Conservation (phyloP, 2,113 vertebrate species). For the Scomber scombrus region DNA sequence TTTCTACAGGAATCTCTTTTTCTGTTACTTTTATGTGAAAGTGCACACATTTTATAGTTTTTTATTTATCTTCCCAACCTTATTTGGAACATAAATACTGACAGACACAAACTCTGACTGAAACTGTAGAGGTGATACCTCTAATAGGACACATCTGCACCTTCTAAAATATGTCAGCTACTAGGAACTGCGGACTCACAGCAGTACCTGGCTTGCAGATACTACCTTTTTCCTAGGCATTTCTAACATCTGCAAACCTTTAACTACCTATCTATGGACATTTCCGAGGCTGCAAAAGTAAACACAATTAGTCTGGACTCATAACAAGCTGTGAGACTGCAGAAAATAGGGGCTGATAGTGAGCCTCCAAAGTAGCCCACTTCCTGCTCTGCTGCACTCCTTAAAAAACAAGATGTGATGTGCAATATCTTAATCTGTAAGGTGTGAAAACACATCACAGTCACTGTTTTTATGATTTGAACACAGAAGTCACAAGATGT, state of each 20-base stretch:
- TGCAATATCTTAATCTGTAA: background rate
- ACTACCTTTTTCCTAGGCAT: background rate
- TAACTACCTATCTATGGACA: background rate
- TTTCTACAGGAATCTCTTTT: constrained; percentile 4
- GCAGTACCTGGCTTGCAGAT: background rate
- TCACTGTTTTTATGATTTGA: background rate
- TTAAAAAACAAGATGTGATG: constrained; percentile 1
- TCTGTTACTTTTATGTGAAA: constrained; percentile 3
- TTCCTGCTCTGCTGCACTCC: background rate
- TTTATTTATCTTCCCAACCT: constrained; percentile 14
- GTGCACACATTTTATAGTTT: background rate
- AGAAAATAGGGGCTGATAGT: background rate
- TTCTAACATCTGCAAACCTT: background rate
- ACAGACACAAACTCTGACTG: background rate
- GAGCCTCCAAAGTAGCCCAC: background rate
- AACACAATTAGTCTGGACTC: background rate
- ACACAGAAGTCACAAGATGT: background rate
- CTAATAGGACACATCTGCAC: background rate
- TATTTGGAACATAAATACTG: constrained; percentile 3
- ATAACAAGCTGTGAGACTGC: background rate
- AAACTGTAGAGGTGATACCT: constrained; percentile 13
- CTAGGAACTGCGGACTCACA: background rate
- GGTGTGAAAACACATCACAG: constrained; percentile 11
- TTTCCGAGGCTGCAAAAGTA: background rate
- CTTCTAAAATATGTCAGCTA: background rate